phyloP scores from a whole-genome alignment of 2,797 vertebrate genomes.

The Poeciliopsis infans region DNA sequence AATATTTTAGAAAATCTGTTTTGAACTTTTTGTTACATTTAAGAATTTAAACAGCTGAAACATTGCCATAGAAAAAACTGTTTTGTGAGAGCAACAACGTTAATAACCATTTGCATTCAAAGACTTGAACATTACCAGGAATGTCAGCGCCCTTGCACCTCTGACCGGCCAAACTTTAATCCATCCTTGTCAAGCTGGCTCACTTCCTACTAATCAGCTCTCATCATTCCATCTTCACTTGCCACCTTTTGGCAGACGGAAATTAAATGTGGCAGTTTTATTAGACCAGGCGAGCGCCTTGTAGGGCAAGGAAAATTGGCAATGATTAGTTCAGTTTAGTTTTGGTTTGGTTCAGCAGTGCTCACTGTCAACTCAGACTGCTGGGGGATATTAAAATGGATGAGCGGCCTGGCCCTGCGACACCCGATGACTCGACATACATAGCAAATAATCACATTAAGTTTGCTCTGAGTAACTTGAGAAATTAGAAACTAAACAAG shows the following conservation, averaged over 20 bases:
- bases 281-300: slow-evolving; percentile 51
- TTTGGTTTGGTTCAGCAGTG: slow-evolving; percentile 45
- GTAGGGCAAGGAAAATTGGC: slow-evolving; percentile 58
- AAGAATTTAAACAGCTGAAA: background rate
- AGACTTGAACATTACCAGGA: slow-evolving; percentile 3
- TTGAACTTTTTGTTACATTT: background rate
- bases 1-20: background rate
- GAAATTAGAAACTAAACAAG: too few species aligned
- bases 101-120: slow-evolving; percentile 10
- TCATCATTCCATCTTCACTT: slow-evolving; percentile 52
- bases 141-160: slow-evolving; percentile 32
- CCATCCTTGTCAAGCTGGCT: slow-evolving; percentile 45
- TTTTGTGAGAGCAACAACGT: background rate
- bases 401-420: slow-evolving; percentile 21
- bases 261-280: slow-evolving; percentile 65
- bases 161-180: slow-evolving; percentile 52
- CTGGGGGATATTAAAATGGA: slow-evolving; percentile 26
- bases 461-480: background rate
- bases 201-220: slow-evolving; percentile 51
- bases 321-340: slow-evolving; percentile 60
- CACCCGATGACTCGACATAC: slow-evolving; percentile 22
- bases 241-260: slow-evolving; percentile 58
- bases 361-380: slow-evolving; percentile 36
- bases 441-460: background rate
- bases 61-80: background rate